Base-by-base conservation (phyloP, 2,888 invertebrate genomes). In the Clitarchus hookeri region DNA sequence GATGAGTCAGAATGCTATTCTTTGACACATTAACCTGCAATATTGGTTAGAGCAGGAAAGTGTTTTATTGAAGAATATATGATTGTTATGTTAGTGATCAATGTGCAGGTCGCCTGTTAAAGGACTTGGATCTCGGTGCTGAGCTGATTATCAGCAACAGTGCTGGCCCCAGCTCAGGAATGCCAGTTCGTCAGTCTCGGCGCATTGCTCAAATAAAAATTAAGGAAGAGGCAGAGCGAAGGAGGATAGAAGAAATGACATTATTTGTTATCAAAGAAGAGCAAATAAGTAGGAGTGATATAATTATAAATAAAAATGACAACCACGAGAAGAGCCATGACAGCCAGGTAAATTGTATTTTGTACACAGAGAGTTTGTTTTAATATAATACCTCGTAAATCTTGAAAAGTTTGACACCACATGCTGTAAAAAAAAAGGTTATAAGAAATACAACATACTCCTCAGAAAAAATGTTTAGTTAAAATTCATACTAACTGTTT, bases 191-290 rank as follows among this genome's bases (percentile, higher is more conserved):
- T 12, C 96, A 96, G 90, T 97, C 97, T 3, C 93, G 97, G 0
- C 93, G 98, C 87, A 96, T 98, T 89, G 98, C 97, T 0, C 97
- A 97, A 91, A 93, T 97, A 90, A 96, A 97, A 91, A 97, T 97
- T 87, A 95, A 95, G 88, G 97, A 97, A 90, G 97, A 97, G 90
- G 96, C 96, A 0, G 96, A 97, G 87, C 91, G 96, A 0, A 92
- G 96, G 19, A 94, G 95, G 88, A 91, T 95, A 85, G 96, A 97
- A 89, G 97, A 96, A 89, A 94, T 96, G n/a, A 93, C 95, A 0
- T 90, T 96, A 83, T 92, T 94, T 4, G 94, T 95, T 85, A 92
- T 95, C 88, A 95, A 95, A 89, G 94, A 94, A 89, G 94, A 94
- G 89, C 93, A 94, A 84, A 94, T 93, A 90, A 94, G 93, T 86